A percentile compares a stretch with the other conserved stretches of the same genome.
These are phyloP conservation scores for Nipponia nippon DNA, from an alignment of 2,113 vertebrate species.

Conservation along the genomic window DNA sequence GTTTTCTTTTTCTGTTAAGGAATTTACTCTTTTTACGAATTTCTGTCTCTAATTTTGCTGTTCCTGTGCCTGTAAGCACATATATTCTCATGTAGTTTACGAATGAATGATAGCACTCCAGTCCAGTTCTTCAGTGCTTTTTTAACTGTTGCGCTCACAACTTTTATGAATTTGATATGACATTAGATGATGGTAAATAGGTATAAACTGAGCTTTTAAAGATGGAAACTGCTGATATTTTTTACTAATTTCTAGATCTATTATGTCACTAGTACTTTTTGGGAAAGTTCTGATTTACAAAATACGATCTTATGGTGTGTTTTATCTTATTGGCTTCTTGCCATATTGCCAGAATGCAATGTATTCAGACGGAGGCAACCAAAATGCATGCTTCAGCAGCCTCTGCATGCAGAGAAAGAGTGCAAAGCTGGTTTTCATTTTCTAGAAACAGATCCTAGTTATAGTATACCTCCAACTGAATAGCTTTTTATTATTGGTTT, in stretches of 20 bases:
- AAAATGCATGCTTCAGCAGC: not conserved
- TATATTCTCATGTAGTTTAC: not conserved
- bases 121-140: not conserved
- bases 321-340: slow-evolving; percentile 47
- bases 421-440: slow-evolving; percentile 34
- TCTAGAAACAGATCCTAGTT: not conserved
- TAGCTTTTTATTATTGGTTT: not conserved
- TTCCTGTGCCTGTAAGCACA: not conserved
- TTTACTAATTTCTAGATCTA: slow-evolving; percentile 2
- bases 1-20: not conserved
- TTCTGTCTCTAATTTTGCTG: not conserved
- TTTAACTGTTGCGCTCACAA: not conserved
- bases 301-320: not conserved
- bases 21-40: not conserved
- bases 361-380: not conserved
- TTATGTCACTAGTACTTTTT: not conserved
- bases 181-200: not conserved
- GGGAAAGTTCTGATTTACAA: slow-evolving; percentile 13
- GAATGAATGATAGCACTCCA: not conserved
- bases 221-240: not conserved
- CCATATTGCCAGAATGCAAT: not conserved
- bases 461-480: not conserved
- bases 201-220: not conserved
- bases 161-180: not conserved
- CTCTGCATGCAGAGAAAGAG: not conserved